Percentiles rank a stretch among this genome's conserved stretches.
phyloP scores from a whole-genome alignment of 2,113 vertebrate species.

The Hippopotamus amphibius region DNA sequence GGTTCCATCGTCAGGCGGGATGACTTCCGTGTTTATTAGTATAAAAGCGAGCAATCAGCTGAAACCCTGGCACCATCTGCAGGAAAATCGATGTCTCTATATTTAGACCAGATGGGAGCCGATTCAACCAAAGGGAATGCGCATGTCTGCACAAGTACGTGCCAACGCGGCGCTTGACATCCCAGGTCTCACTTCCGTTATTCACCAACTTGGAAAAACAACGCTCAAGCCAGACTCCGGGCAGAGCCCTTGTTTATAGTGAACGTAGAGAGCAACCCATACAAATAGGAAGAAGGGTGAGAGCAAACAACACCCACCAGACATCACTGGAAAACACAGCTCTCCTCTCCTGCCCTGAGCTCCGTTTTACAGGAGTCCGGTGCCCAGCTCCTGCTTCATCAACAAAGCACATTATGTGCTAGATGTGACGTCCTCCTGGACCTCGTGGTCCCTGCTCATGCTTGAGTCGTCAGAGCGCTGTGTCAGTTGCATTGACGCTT shows the following conservation, averaged over 20 bases:
- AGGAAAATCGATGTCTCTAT: slow-evolving; percentile 64
- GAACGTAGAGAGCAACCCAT: neutral
- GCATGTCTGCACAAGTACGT: neutral
- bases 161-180: neutral
- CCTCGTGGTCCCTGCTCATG: neutral
- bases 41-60: slow-evolving; percentile 78
- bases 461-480: neutral
- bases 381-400: neutral
- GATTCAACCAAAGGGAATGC: neutral
- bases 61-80: slow-evolving; percentile 81
- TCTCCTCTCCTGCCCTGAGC: neutral
- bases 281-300: neutral
- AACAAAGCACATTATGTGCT: neutral
- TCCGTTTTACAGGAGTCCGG: neutral
- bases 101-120: slow-evolving; percentile 69
- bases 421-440: fast-evolving
- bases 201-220: neutral
- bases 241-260: neutral
- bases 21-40: slow-evolving; percentile 73
- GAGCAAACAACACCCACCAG: neutral
- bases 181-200: neutral
- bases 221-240: fast-evolving
- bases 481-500: neutral
- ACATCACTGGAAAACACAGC: neutral
- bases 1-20: slow-evolving; percentile 52